Evolutionary conservation across 2,797 vertebrate species (phyloP), one percentile per base, ranked within the genome.

Genomic region (Argentina silus): DNA sequence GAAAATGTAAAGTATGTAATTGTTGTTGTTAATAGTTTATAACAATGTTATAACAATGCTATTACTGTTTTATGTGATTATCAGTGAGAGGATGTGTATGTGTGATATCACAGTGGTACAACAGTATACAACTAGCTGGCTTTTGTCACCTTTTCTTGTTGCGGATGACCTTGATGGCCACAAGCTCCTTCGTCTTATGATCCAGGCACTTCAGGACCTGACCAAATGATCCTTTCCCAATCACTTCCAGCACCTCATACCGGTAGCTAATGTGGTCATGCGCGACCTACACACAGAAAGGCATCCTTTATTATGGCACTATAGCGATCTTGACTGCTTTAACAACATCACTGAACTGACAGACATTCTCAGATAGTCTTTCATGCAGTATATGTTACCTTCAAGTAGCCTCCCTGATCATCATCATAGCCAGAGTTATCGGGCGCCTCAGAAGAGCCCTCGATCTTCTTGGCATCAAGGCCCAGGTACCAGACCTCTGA

Each of bases 151-250:
- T 97, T 91, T 96, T 97, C 88, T 96, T 97, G 86, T 98, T 98
- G 83, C 96, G 95, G 79, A 98, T 98, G 90, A 98, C 95, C 91
- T 98, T 98, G 81, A 98, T 84, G 67, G 97, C 97, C 67, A 98
- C 96, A 53, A 96, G 89, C 82, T 98, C 97, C 55, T 96, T 96
- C 78, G 88, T 97, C 91, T 97, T 98, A 85, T 98, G 96, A 90
- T 98, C 97, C 90, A 97, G 86, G 88, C 97, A 98, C 88, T 97
- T 98, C 67, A 96, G 93, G 82, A 98, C 96, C 83, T 98, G 97
- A 44, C 97, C 97, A 80, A 97, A 98, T 0, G 97, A 98, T 36
- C 97, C 96, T 89, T 97, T 98, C 7, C 97, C 97, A 21, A 98
- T 97, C 78, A 98, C 94, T 82, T 98, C 96, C 75, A 98, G 87